Evolutionary conservation across 2,797 vertebrate genomes (phyloP).

Genomic region (Rhyacichthys aspro): DNA sequence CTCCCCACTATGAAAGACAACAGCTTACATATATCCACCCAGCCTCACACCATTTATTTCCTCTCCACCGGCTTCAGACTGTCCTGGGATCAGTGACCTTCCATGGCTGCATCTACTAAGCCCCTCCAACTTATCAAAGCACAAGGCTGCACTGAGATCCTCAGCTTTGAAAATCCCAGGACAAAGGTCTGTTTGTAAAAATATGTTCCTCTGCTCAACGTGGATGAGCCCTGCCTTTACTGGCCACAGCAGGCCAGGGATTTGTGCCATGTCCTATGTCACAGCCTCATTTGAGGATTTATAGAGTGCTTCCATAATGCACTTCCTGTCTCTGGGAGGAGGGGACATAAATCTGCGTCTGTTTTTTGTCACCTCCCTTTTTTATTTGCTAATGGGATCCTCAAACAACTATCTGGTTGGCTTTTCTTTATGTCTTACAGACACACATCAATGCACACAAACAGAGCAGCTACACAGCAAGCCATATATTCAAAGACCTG

Average conservation of each 20-base stretch:
- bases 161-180: constrained; percentile 30
- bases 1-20: constrained; percentile 11
- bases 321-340: constrained; percentile 53
- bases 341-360: constrained; percentile 64
- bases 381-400: constrained; percentile 68
- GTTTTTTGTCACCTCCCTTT: constrained; percentile 49
- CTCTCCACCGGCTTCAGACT: constrained; percentile 26
- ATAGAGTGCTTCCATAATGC: constrained; percentile 66
- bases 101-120: constrained; percentile 28
- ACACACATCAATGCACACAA: constrained; percentile 18
- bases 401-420: constrained; percentile 44
- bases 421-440: constrained; percentile 43
- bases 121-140: constrained; percentile 17
- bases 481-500: constrained; percentile 29
- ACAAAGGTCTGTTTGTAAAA: constrained; percentile 31
- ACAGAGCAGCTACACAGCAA: constrained; percentile 18
- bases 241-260: constrained; percentile 24
- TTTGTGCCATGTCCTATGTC: constrained; percentile 54
- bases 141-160: constrained; percentile 9
- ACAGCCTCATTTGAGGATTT: constrained; percentile 63
- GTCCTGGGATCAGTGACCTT: constrained; percentile 31
- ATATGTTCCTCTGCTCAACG: constrained; percentile 33
- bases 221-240: constrained; percentile 20
- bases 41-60: constrained; percentile 13
- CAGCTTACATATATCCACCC: constrained; percentile 27